Evolutionary conservation across 2,797 vertebrate species (phyloP), one percentile per base, ranked within the genome.

Genomic region (Phoebastria nigripes): DNA sequence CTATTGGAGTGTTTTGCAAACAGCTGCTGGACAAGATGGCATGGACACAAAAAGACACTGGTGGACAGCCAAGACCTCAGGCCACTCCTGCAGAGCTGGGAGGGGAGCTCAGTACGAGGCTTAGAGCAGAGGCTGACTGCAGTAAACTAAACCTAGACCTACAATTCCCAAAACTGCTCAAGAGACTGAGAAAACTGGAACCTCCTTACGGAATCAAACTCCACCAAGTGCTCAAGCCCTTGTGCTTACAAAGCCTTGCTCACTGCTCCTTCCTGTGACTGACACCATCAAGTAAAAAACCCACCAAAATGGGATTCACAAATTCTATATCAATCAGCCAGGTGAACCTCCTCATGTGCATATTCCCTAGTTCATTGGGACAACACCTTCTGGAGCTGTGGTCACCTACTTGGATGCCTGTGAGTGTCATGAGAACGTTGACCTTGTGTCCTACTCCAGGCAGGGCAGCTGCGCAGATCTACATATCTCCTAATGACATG

Each of bases 81-180:
- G 28, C 17, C 11, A 10, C 33, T 72, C 37, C 21, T 56, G 71
- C 11, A 11, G 39, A 29, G 15, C 47, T 79, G 55, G 15, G 41
- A 63, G 58, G 21, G 35, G 35, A 56, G 42, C 17, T 44, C 37
- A 49, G 14, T 1, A 1, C 0, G 1, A 65, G 35, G 26, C 14
- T 15, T 15, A 41, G 41, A 21, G 42, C 42, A 55, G 84, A 63
- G 21, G 39, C n/a, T 39, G n/a, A 26, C 9, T 49, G 26, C 35
- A 42, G 41, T 13, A 47, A 55, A 71, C 12, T 42, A 46, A 7
- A 16, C 12, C 33, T 20, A 44, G 19, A 26, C 24, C 35, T 71
- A n/a, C 31, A 63, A 22, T 49, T 31, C 49, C 42, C 66, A 5
- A 31, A 37, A 31, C 46, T 76, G 44, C 26, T 49, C 18, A 42